A percentile compares a stretch with the other conserved stretches of the same genome.
Evolutionary conservation across 2,113 vertebrate species (phyloP).

Genomic region (Cromileptes altivelis): DNA sequence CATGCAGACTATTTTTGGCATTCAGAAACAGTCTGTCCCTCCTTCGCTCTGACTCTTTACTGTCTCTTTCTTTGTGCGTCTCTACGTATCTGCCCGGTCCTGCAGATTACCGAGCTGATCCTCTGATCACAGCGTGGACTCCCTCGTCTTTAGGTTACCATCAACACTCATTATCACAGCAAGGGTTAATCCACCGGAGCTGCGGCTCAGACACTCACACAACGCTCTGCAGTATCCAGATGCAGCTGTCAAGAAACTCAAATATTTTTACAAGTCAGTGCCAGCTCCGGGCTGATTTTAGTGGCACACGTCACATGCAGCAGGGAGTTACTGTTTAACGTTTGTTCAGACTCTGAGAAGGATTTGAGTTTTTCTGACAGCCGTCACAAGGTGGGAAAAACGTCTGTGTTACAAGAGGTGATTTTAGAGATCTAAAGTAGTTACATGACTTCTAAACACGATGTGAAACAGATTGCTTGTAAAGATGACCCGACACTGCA

Average conservation of each 20-base stretch:
- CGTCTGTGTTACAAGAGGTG: neutral
- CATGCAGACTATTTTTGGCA: slow-evolving; percentile 46
- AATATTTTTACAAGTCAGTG: slow-evolving; percentile 25
- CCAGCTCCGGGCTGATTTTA: slow-evolving; percentile 21
- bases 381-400: neutral
- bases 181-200: slow-evolving; percentile 68
- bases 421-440: too few species aligned
- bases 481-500: neutral
- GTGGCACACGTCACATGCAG: neutral
- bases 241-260: slow-evolving; percentile 52
- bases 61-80: slow-evolving; percentile 15
- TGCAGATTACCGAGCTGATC: slow-evolving; percentile 38
- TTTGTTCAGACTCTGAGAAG: slow-evolving; percentile 31
- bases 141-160: slow-evolving; percentile 29
- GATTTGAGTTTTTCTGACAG: slow-evolving; percentile 14
- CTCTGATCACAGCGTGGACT: neutral
- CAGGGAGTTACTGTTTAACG: slow-evolving; percentile 15
- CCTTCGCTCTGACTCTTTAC: slow-evolving; percentile 19
- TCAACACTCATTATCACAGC: slow-evolving; percentile 30
- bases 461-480: neutral
- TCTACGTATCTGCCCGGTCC: neutral
- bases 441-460: too few species aligned
- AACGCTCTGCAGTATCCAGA: slow-evolving; percentile 47
- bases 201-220: slow-evolving; percentile 31
- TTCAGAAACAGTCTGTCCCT: slow-evolving; percentile 35